Conservation (phyloP, 2,797 vertebrate genomes). For the Coluber constrictor region DNA sequence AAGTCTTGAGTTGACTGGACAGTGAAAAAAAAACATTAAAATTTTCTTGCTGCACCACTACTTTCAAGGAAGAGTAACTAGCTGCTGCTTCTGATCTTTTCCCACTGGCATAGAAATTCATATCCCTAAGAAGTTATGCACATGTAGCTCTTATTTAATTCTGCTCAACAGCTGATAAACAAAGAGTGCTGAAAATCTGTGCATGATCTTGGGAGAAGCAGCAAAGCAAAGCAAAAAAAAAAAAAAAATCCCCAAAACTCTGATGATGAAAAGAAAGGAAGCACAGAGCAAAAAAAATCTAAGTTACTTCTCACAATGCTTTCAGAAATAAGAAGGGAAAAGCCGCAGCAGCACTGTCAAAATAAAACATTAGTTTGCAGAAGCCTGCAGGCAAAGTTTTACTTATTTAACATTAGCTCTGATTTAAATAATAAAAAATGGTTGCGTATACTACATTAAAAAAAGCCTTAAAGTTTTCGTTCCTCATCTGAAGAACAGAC, state of each 20-base stretch:
- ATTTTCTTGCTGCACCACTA: neutral
- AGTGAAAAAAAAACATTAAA: neutral
- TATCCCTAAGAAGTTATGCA: neutral
- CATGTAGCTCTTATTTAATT: slow-evolving; percentile 10
- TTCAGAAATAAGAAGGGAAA: slow-evolving; percentile 65
- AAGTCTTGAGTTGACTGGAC: neutral
- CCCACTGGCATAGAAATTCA: neutral
- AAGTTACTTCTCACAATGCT: slow-evolving; percentile 63
- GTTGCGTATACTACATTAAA: slow-evolving; percentile 68
- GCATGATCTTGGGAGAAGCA: slow-evolving; percentile 21
- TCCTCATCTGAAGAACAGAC: slow-evolving; percentile 63
- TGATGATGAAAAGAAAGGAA: slow-evolving; percentile 20
- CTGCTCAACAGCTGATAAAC: slow-evolving; percentile 21
- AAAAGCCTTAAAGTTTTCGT: slow-evolving; percentile 64
- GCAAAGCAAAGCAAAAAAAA: slow-evolving; percentile 57
- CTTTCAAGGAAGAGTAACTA: neutral
- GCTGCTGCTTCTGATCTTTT: neutral
- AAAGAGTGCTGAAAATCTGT: slow-evolving; percentile 37
- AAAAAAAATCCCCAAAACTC: slow-evolving; percentile 20
- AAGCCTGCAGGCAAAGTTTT: slow-evolving; percentile 73
- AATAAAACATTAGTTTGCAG: slow-evolving; percentile 71
- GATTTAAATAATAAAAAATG: slow-evolving; percentile 73
- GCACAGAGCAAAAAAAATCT: slow-evolving; percentile 58
- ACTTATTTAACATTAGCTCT: slow-evolving; percentile 77
- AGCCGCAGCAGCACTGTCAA: slow-evolving; percentile 62